phyloP scores from a whole-genome alignment of 1,140 invertebrate species.

The Drosophila bocqueti region DNA sequence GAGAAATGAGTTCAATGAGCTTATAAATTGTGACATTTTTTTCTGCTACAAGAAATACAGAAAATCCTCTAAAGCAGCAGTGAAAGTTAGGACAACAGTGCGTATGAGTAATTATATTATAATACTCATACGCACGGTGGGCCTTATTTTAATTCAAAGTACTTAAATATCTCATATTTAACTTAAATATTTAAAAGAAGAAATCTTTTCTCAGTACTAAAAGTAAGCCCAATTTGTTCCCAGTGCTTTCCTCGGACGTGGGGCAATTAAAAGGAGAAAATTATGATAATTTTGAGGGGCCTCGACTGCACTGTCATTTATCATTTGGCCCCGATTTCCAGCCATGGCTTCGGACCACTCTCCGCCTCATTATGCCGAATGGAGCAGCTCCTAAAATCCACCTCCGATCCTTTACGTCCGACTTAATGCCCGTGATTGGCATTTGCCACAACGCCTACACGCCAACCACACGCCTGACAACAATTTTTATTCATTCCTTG shows the following conservation, averaged over 20 bases:
- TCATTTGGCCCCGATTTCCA: slow-evolving; percentile 64
- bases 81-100: not conserved
- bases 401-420: slow-evolving; percentile 20
- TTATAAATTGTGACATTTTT: not conserved
- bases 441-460: slow-evolving; percentile 48
- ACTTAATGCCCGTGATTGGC: slow-evolving; percentile 49
- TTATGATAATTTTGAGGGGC: slow-evolving; percentile 68
- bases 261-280: slow-evolving; percentile 54
- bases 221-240: not conserved
- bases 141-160: no score
- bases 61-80: not conserved
- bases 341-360: slow-evolving; percentile 17
- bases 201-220: no score
- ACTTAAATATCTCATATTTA: no score
- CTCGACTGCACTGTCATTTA: slow-evolving; percentile 63
- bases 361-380: slow-evolving; percentile 12
- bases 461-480: slow-evolving; percentile 21
- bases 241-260: slow-evolving; percentile 14
- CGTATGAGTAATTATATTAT: not conserved
- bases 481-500: slow-evolving; percentile 33
- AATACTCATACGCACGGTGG: no score
- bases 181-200: not conserved
- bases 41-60: not conserved
- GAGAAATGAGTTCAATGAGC: not conserved
- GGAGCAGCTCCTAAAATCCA: slow-evolving; percentile 3